Evolutionary conservation across 2,113 vertebrate genomes (phyloP).

Genomic region (Phoxinus phoxinus): DNA sequence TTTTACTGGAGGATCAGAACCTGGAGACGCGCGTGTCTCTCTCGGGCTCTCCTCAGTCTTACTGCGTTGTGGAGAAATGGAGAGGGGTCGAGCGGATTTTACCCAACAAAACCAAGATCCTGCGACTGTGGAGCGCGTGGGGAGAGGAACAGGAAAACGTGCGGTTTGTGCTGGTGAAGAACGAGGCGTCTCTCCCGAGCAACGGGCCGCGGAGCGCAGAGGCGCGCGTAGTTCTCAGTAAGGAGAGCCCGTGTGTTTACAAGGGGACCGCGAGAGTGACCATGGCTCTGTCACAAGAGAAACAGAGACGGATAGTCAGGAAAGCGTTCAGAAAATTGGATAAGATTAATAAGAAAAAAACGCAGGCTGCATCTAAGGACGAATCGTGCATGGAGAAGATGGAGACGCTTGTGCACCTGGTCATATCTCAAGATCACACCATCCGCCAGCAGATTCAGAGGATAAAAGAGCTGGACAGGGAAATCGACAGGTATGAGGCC

Average conservation of each 20-base stretch:
- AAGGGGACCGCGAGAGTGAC: conserved; percentile 68
- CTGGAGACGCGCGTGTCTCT: conserved; percentile 69
- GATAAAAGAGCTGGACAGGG: conserved; percentile 86
- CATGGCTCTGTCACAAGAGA: conserved; percentile 80
- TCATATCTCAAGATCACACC: conserved; percentile 94
- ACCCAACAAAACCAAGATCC: conserved; percentile 88
- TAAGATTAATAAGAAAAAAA: conserved; percentile 86
- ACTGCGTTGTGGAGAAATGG: conserved; percentile 95
- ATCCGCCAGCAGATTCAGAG: conserved; percentile 91
- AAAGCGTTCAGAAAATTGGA: conserved; percentile 96
- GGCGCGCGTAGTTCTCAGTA: conserved; percentile 89
- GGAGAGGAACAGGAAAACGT: conserved; percentile 89
- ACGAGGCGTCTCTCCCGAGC: conserved; percentile 83
- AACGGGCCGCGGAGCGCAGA: conserved; percentile 87
- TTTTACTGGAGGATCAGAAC: conserved; percentile 84
- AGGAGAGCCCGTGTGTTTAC: conserved; percentile 76
- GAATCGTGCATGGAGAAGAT: conserved; percentile 81
- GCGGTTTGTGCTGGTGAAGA: conserved; percentile 88
- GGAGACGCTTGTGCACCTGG: conserved; percentile 91
- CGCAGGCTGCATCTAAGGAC: conserved; percentile 71
- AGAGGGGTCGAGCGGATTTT: conserved; percentile 90
- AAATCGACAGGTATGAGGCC: conserved; percentile 89
- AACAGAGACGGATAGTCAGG: conserved; percentile 87
- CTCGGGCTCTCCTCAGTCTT: conserved; percentile 78
- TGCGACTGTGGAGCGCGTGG: conserved; percentile 92